phyloP scores from a whole-genome alignment of 2,888 invertebrate genomes.

The Mesoligia furuncula region DNA sequence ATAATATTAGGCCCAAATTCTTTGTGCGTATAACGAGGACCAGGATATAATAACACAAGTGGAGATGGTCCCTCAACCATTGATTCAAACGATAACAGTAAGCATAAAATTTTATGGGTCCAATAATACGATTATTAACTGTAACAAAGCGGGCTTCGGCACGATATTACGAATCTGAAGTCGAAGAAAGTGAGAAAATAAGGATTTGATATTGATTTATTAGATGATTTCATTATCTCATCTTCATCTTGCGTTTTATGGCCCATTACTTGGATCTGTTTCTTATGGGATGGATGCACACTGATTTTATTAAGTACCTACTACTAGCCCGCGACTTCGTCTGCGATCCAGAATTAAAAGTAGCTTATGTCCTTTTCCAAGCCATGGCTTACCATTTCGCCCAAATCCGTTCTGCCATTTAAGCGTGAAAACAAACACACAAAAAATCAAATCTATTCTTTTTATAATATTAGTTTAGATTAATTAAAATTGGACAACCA shows the following conservation, averaged over 20 bases:
- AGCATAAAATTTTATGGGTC: constrained; percentile 63
- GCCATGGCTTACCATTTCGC: background rate
- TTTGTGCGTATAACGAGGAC: constrained; percentile 44
- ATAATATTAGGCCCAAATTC: constrained; percentile 24
- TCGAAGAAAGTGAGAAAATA: constrained; percentile 51
- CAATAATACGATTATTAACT: constrained; percentile 67
- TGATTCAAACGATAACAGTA: constrained; percentile 58
- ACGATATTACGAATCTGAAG: constrained; percentile 56
- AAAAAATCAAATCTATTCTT: background rate
- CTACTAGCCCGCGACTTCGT: background rate
- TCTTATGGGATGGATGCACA: constrained; percentile 10
- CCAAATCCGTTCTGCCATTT: background rate
- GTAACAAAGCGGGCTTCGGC: constrained; percentile 48
- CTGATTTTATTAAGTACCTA: background rate
- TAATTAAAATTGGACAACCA: background rate
- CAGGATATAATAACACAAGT: constrained; percentile 44
- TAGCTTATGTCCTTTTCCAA: background rate
- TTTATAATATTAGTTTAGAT: background rate
- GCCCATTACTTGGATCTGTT: constrained; percentile 23
- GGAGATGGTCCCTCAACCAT: constrained; percentile 48
- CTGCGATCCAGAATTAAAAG: background rate
- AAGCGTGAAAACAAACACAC: background rate
- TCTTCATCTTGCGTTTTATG: constrained; percentile 33
- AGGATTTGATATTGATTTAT: constrained; percentile 52
- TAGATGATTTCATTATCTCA: constrained; percentile 34